Base-by-base conservation (phyloP, 1,140 invertebrate species). In the Battus philenor region DNA sequence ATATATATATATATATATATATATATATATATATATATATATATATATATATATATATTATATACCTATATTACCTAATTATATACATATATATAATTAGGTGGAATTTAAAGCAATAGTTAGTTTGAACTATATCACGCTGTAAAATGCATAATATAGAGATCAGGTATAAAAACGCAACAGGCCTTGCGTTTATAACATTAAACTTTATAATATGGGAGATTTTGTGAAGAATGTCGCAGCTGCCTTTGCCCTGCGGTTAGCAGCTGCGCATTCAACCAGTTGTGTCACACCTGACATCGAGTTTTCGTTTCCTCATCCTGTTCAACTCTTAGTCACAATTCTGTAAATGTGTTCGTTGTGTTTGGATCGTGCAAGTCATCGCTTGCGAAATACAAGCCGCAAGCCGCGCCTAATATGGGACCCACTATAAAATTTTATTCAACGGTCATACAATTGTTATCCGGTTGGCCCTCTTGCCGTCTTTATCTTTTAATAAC, bases 401-500 rank as follows among this genome's bases (percentile, higher is more conserved):
- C 15, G 16, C 31, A 33, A 17, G 33, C 33, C 33, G 33, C 33
- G 17, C 33, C 33, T 36, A 20, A 36, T 36, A 36, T 36, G 33
- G 33, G n/a, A n/a, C 10, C 20, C 17, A 36, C 5, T 20, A 20
- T 36, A 36, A 36, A 12, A 20, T 17, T 36, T 36, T 36, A 36
- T 36, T 11, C 32, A 34, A 16, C 9, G 20, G 33, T 36, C 33
- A 36, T 36, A 36, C 33, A 18, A 36, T 36, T 36, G 33, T 36
- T 22, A 34, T 20, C 1, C 16, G 6, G 20, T 34, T 10, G 9
- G 11, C 26, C 11, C 10, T 8, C 15, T 16, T 7, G 12, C 17
- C 20, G 10, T 36, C 33, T 9, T 36, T 36, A 16, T 36, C 17
- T 36, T 13, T 17, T 33, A 16, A 15, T 20, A 10, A n/a, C n/a